A percentile compares a stretch with the other conserved stretches of the same genome.
Conservation (phyloP, 2,797 vertebrate genomes). For the Artibeus jamaicensis region DNA sequence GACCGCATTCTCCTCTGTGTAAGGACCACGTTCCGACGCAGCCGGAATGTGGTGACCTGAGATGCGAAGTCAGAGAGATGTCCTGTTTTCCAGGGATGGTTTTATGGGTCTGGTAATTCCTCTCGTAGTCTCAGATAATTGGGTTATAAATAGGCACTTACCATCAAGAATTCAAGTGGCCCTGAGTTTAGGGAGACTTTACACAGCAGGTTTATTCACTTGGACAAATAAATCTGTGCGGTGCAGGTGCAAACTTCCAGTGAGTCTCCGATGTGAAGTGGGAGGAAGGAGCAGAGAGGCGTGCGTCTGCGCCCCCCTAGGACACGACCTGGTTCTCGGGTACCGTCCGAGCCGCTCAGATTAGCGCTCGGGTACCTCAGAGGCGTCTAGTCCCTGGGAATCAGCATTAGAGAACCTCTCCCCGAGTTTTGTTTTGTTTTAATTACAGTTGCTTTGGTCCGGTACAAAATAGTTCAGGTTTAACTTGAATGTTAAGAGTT, state of each 20-base stretch:
- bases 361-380: not conserved
- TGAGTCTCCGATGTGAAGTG: not conserved
- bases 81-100: not conserved
- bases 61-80: conserved; percentile 12
- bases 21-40: not conserved
- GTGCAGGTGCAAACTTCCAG: not conserved
- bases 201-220: not conserved
- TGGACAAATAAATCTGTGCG: conserved; percentile 32
- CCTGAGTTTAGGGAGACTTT: not conserved
- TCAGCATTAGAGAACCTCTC: not conserved
- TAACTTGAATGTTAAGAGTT: conserved; percentile 33
- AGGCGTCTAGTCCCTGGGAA: not conserved
- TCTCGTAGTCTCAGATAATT: conserved; percentile 25
- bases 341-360: conserved; percentile 23
- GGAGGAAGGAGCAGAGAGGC: conserved; percentile 28
- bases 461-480: not conserved
- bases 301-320: not conserved
- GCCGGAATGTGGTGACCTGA: not conserved
- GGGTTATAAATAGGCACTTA: conserved; percentile 42
- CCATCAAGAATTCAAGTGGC: not conserved
- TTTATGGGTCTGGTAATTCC: conserved; percentile 23
- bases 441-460: conserved; percentile 8
- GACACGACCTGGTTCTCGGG: not conserved
- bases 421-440: not conserved
- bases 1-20: conserved; percentile 3